Conservation (phyloP, 1,140 invertebrate genomes). For the Anthonomus grandis region DNA sequence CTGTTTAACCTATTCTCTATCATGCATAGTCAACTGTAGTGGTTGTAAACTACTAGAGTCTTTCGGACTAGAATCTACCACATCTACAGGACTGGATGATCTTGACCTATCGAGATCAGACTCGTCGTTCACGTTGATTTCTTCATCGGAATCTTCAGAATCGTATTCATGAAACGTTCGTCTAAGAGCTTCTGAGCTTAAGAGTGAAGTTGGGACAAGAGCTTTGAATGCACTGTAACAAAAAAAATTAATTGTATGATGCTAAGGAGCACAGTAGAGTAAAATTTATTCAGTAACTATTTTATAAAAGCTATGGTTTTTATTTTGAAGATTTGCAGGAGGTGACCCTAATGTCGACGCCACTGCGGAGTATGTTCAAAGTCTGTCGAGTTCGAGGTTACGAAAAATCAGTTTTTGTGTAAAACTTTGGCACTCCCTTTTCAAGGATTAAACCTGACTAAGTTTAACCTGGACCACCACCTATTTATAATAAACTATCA, state of each 20-base stretch:
- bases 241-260: neutral
- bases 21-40: constrained; percentile 46
- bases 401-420: no score
- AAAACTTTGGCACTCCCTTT: no score
- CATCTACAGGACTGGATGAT: constrained; percentile 44
- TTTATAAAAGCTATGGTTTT: no score
- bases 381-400: no score
- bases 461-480: no score
- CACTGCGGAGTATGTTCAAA: no score
- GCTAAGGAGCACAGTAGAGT: no score
- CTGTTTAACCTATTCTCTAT: constrained; percentile 37
- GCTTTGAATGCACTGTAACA: constrained; percentile 69
- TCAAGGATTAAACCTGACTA: no score
- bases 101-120: constrained; percentile 49
- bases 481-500: no score
- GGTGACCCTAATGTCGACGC: no score
- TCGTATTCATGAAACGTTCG: constrained; percentile 51
- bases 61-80: constrained; percentile 40
- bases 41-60: constrained; percentile 42
- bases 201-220: constrained; percentile 53
- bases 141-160: constrained; percentile 64
- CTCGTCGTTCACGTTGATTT: constrained; percentile 66
- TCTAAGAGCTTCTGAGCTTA: constrained; percentile 45
- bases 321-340: no score
- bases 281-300: no score